Evolutionary conservation across 2,888 invertebrate species (phyloP).

Genomic region (Tortricodes alternella): DNA sequence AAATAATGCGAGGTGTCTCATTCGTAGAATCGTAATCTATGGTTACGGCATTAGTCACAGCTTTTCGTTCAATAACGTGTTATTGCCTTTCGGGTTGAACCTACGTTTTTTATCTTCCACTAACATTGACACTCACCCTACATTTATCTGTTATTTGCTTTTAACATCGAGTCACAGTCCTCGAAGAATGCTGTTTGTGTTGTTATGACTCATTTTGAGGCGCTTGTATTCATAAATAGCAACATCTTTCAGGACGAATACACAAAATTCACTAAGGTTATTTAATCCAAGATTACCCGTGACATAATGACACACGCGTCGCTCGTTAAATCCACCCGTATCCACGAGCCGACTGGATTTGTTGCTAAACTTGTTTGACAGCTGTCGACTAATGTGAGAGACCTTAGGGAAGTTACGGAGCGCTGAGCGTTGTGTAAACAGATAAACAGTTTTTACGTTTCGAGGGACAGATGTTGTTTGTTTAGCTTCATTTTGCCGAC

Average conservation of each 20-base stretch:
- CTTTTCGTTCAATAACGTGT: slow-evolving; percentile 25
- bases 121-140: slow-evolving; percentile 29
- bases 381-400: slow-evolving; percentile 32
- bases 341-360: slow-evolving; percentile 29
- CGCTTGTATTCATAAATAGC: neutral
- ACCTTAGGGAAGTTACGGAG: slow-evolving; percentile 25
- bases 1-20: slow-evolving; percentile 26
- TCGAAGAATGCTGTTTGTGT: slow-evolving; percentile 8
- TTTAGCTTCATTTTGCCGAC: slow-evolving; percentile 21
- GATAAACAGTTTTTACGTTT: slow-evolving; percentile 26
- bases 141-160: slow-evolving; percentile 28
- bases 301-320: slow-evolving; percentile 30
- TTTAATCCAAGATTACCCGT: slow-evolving; percentile 25
- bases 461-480: slow-evolving; percentile 30
- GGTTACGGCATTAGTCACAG: slow-evolving; percentile 26
- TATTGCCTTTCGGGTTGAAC: slow-evolving; percentile 21
- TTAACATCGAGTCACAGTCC: slow-evolving; percentile 13
- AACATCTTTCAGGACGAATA: slow-evolving; percentile 20
- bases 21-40: slow-evolving; percentile 29
- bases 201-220: slow-evolving; percentile 17
- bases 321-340: slow-evolving; percentile 23
- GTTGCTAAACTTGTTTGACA: slow-evolving; percentile 35
- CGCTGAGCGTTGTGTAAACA: slow-evolving; percentile 28
- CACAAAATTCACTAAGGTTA: slow-evolving; percentile 18
- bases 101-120: slow-evolving; percentile 25